Base-by-base conservation (phyloP, 2,888 invertebrate genomes). In the Oscheius myriophilus region DNA sequence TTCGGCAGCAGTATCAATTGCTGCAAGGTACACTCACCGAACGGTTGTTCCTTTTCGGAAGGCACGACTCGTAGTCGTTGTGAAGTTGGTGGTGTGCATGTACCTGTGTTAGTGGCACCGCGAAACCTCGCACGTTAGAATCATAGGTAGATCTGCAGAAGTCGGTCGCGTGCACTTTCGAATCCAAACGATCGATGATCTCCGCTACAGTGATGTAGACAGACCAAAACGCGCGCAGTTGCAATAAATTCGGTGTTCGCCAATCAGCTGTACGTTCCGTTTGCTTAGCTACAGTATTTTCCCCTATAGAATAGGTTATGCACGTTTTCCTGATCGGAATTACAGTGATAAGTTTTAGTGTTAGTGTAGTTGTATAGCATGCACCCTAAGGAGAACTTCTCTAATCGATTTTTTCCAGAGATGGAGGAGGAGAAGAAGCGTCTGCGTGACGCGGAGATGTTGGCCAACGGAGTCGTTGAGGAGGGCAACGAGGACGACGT, bases 1-100 rank as follows among this genome's bases (percentile, higher is more conserved):
- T 85, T 33, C 73, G 79, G 43, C 82, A 84, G 62, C 85, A 85
- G 62, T 76, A 83, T 52, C 69, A 72, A 57, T 76, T 85, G 39
- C 72, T 84, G 53, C 67, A 69, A 76, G 78, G 78, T 78, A 63
- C 25, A 45, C 26, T n/a, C 49, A 14, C 43, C 16, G 33, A 42
- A 18, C 41, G 23, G 58, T 42, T 16, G 43, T 43, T 33, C 33
- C 33, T 33, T 33, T 33, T 9, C 33, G 33, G 4, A 33, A 33
- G 9, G 33, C 4, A 33, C 33, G 33, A 33, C 33, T 33, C 33
- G 4, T 33, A 9, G 33, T 9, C 33, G 33, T 33, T 33, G 33
- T 33, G 33, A 33, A 33, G 43, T 42, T 58, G 45, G 25, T 42
- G 42, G 58, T 58, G 45, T 49, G 53, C 53, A 54, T 54, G 53